Evolutionary conservation across 2,797 vertebrate genomes (phyloP).

Genomic region (Hapalemur alaotrensis): DNA sequence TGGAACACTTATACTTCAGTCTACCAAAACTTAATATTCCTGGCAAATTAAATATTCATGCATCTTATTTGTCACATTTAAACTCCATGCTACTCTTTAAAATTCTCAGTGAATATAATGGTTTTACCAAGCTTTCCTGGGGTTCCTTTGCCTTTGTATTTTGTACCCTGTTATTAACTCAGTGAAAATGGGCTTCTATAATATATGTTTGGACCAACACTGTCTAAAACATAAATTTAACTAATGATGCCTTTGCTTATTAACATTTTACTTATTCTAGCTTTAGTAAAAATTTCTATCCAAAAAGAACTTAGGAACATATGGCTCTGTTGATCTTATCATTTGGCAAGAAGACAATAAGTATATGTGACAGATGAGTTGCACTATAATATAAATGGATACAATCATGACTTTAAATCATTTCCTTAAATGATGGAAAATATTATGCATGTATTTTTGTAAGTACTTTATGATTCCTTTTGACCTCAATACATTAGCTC

Average conservation of each 20-base stretch:
- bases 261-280: constrained; percentile 4
- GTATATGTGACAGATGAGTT: not conserved
- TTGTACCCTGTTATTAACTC: not conserved
- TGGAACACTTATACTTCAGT: not conserved
- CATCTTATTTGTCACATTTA: constrained; percentile 6
- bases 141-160: not conserved
- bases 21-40: not conserved
- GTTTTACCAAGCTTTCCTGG: not conserved
- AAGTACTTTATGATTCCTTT: constrained; percentile 42
- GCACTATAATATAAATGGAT: not conserved
- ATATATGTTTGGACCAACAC: not conserved
- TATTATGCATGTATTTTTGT: constrained; percentile 14
- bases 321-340: constrained; percentile 24
- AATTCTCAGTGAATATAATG: not conserved
- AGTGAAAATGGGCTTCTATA: not conserved
- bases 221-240: constrained; percentile 1
- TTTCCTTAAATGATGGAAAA: constrained; percentile 61
- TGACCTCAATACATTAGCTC: not conserved
- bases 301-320: constrained; percentile 50
- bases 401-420: constrained; percentile 34
- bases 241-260: not conserved
- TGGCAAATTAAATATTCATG: not conserved
- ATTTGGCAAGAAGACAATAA: constrained; percentile 39
- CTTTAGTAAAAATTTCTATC: constrained; percentile 46
- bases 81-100: not conserved